A percentile compares a stretch with the other conserved stretches of the same genome.
Evolutionary conservation across 2,113 vertebrate genomes (phyloP).

Genomic region (Spilogale gracilis): DNA sequence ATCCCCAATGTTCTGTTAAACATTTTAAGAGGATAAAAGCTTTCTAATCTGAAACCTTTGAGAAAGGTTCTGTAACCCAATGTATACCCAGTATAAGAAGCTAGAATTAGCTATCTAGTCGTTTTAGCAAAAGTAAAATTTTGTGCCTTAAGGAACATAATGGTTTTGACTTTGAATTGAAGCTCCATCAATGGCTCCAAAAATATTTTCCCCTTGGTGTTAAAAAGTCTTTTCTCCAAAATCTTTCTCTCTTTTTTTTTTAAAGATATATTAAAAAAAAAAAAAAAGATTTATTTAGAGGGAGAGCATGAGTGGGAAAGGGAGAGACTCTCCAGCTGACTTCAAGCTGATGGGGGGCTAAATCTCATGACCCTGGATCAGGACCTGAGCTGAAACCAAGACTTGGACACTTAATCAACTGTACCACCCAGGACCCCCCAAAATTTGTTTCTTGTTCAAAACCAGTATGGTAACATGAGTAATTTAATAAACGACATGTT

Average conservation of each 20-base stretch:
- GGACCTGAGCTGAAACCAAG: neutral
- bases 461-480: neutral
- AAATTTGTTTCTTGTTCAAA: slow-evolving; percentile 39
- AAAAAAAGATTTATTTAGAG: neutral
- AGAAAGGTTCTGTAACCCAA: neutral
- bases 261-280: no score
- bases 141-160: neutral
- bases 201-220: slow-evolving; percentile 29
- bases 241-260: neutral
- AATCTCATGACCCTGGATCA: neutral
- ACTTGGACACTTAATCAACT: neutral
- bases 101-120: neutral
- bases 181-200: neutral
- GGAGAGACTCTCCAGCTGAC: neutral
- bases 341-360: neutral
- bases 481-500: neutral
- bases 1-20: neutral
- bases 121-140: neutral
- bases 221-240: neutral
- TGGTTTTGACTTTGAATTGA: slow-evolving; percentile 37
- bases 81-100: neutral
- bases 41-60: slow-evolving; percentile 33
- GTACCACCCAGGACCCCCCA: neutral
- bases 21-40: neutral
- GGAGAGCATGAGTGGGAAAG: neutral